Evolutionary conservation across 2,888 invertebrate species (phyloP).

Genomic region (Nephrocerus scutellatus): DNA sequence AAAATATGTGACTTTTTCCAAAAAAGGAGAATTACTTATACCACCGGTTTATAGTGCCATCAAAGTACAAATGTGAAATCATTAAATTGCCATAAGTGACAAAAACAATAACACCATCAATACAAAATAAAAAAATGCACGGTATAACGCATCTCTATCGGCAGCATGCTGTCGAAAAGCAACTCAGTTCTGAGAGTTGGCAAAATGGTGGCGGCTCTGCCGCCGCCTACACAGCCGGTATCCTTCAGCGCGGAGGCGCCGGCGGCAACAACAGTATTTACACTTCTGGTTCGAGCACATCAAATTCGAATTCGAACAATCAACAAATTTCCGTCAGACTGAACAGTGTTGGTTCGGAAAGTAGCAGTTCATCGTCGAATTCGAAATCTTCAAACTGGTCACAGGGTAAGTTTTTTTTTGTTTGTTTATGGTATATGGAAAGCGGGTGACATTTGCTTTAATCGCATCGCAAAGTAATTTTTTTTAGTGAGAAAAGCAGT

Average conservation of each 20-base stretch:
- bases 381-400: slow-evolving; percentile 39
- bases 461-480: not conserved
- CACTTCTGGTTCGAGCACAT: slow-evolving; percentile 24
- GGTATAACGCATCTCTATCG: slow-evolving; percentile 48
- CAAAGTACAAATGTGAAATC: slow-evolving; percentile 22
- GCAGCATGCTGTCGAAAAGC: slow-evolving; percentile 48
- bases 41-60: too few species aligned
- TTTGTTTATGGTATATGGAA: not conserved
- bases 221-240: too few species aligned
- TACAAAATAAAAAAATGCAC: slow-evolving; percentile 36
- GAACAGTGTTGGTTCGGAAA: slow-evolving; percentile 40
- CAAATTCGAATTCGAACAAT: slow-evolving; percentile 11
- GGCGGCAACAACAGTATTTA: slow-evolving; percentile 23
- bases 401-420: slow-evolving; percentile 31
- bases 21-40: too few species aligned
- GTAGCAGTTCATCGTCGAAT: slow-evolving; percentile 38
- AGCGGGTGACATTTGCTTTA: too few species aligned
- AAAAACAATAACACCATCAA: slow-evolving; percentile 1
- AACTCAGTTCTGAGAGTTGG: slow-evolving; percentile 51
- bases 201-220: slow-evolving; percentile 23
- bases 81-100: slow-evolving; percentile 1
- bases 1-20: slow-evolving; percentile 20
- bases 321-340: slow-evolving; percentile 24
- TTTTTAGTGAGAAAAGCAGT: not conserved
- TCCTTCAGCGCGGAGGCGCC: too few species aligned